Evolutionary conservation across 2,888 invertebrate species (phyloP), one percentile per base, ranked within the genome.

Genomic region (Agrotis ipsilon): DNA sequence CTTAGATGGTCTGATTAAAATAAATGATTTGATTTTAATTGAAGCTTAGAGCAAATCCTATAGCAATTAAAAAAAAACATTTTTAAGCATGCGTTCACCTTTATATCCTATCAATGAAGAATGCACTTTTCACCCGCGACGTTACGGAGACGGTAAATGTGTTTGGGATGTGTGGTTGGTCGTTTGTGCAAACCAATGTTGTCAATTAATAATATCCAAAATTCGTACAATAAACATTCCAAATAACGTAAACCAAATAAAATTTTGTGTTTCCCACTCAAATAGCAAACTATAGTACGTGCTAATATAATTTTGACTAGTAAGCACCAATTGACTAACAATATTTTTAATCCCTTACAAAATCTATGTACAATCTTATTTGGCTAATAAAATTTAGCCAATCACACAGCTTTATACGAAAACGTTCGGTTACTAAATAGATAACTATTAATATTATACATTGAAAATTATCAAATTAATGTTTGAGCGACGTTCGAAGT

Each of bases 231-330:
- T 21, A 27, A 45, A n/a, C 77, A 52, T 45, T 45, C 48, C 14
- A 48, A 43, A 68, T 68, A 45, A 45, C 14, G n/a, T n/a, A 63
- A 66, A 68, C 55, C 6, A 48, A 77, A 69, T 65, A 32, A 61
- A 72, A 73, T 63, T 68, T 72, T 85, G 80, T 78, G 81, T 80
- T 78, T 76, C 72, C 61, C 52, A 80, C 75, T 80, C 74, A 71
- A 72, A 78, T 82, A 86, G 84, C 75, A 86, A 84, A 87, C 83
- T 86, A 84, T 83, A 85, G 83, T 89, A 89, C 88, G 94, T 94
- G 95, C 95, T 94, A 94, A 92, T 93, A 93, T 94, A 96, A 96
- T 96, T 96, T 96, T 96, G 96, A 96, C 96, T 96, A 96, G 96
- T 94, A 96, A 96, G 96, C 96, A 96, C 96, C 96, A 95, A 96